These are phyloP conservation scores for Brachystomella parvula DNA, from an alignment of 1,140 invertebrate species.

Conservation along the genomic window DNA sequence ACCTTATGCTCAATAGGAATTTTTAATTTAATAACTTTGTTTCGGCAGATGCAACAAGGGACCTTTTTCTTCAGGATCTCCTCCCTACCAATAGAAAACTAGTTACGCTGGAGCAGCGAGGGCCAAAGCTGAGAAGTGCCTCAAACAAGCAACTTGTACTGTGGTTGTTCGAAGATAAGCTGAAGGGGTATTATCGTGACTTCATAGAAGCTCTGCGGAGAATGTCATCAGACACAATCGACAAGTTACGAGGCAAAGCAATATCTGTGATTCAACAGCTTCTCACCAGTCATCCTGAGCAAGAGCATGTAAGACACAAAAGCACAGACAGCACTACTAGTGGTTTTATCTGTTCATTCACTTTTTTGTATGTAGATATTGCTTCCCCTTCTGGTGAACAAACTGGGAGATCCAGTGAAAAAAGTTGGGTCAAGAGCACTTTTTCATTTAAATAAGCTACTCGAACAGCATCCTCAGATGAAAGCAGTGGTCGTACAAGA, in stretches of 20 bases:
- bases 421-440: conserved; percentile 80
- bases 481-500: conserved; percentile 76
- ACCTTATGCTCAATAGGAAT: background rate
- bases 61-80: conserved; percentile 67
- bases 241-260: conserved; percentile 72
- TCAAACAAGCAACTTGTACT: conserved; percentile 48
- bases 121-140: conserved; percentile 42
- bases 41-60: conserved; percentile 56
- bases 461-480: conserved; percentile 86
- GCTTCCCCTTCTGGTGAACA: conserved; percentile 77
- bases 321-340: background rate
- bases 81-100: conserved; percentile 65
- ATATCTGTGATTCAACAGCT: conserved; percentile 69
- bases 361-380: conserved; percentile 53
- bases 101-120: conserved; percentile 59
- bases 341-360: conserved; percentile 8
- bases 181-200: conserved; percentile 67
- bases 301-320: conserved; percentile 61
- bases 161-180: conserved; percentile 73
- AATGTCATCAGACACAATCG: conserved; percentile 60
- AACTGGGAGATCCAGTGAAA: conserved; percentile 84
- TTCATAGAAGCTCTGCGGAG: conserved; percentile 58
- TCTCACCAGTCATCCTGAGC: conserved; percentile 72
- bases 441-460: conserved; percentile 72
- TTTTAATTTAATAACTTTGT: background rate